Conservation (phyloP, 37 sponge, comb jelly and placozoan species). For the Aphrocallistes beatrix region DNA sequence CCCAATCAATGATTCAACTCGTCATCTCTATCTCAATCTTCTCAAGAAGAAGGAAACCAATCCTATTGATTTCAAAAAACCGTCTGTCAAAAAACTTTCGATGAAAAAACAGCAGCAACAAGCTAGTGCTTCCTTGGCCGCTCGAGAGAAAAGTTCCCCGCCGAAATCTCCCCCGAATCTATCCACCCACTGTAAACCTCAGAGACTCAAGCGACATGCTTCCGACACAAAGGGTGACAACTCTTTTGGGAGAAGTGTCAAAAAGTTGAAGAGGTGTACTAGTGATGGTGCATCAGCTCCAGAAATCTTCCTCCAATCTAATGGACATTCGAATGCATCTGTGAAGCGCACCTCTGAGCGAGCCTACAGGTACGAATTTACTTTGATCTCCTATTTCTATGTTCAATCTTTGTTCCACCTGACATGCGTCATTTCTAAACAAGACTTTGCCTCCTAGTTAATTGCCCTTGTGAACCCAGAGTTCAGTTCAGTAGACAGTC, state of each 20-base stretch:
- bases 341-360: not conserved
- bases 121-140: not conserved
- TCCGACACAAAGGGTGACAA: not conserved
- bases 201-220: not conserved
- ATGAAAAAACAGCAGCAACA: not conserved
- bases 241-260: not conserved
- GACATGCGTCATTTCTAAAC: no score
- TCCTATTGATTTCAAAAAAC: not conserved
- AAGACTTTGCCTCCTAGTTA: no score
- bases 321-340: not conserved
- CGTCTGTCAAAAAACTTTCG: not conserved
- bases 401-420: no score
- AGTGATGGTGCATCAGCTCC: not conserved
- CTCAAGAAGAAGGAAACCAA: not conserved
- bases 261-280: not conserved
- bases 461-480: not conserved
- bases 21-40: constrained; percentile 35
- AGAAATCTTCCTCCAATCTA: not conserved
- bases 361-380: not conserved
- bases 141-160: not conserved
- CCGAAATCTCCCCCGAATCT: not conserved
- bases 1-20: constrained; percentile 62
- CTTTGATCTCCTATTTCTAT: no score
- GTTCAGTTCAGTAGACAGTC: not conserved
- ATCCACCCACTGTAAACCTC: no score